Conservation (phyloP, 1,140 invertebrate genomes). For the Tigriopus japonicus region DNA sequence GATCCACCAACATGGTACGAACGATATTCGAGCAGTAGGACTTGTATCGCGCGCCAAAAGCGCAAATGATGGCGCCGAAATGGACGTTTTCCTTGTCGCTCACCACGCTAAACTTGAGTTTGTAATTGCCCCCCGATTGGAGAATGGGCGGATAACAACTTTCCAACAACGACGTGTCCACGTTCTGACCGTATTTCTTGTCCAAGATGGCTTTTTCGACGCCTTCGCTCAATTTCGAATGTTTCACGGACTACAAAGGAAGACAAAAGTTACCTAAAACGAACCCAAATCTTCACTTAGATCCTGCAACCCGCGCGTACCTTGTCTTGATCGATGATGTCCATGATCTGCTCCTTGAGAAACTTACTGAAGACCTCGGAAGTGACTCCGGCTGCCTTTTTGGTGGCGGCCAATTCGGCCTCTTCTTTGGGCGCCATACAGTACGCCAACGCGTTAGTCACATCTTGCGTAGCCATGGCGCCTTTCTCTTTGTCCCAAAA, state of each 20-base stretch:
- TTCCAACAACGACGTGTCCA: constrained; percentile 71
- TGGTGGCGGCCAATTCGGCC: constrained; percentile 69
- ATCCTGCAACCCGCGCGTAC: not conserved
- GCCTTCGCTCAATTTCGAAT: constrained; percentile 81
- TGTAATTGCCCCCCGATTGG: constrained; percentile 92
- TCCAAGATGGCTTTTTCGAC: constrained; percentile 73
- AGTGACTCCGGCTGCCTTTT: constrained; percentile 79
- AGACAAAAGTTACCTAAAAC: constrained; percentile 11
- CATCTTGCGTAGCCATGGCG: constrained; percentile 37
- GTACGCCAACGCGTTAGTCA: constrained; percentile 60
- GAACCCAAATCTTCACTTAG: not conserved
- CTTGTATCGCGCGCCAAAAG: constrained; percentile 82
- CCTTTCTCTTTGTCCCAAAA: constrained; percentile 30
- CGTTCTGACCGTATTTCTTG: constrained; percentile 77
- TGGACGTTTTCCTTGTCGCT: constrained; percentile 83
- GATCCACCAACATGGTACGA: constrained; percentile 90
- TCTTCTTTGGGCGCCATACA: constrained; percentile 92
- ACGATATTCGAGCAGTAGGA: constrained; percentile 97
- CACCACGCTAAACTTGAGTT: constrained; percentile 80
- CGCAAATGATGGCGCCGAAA: constrained; percentile 90
- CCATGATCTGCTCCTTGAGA: constrained; percentile 92
- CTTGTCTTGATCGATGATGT: constrained; percentile 88
- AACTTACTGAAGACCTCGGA: constrained; percentile 91
- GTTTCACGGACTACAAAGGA: constrained; percentile 57
- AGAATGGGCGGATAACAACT: constrained; percentile 97